Conservation (phyloP, 2,888 invertebrate genomes). For the Latrodectus hesperus region DNA sequence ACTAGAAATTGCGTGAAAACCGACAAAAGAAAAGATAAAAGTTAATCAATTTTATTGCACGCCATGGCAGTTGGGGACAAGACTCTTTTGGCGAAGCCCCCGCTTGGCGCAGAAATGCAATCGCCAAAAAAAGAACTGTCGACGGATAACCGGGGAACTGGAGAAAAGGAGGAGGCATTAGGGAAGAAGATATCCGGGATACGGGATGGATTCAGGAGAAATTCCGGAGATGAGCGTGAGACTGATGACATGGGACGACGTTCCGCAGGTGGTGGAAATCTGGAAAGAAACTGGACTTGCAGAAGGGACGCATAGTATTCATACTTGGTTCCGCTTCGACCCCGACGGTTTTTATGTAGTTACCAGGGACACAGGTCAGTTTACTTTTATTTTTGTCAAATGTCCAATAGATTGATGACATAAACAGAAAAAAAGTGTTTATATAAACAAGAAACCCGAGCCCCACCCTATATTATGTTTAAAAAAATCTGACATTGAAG, state of each 20-base stretch:
- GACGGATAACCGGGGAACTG: too few relatives aligned
- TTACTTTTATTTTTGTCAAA: not conserved
- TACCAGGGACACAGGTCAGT: slow-evolving; percentile 54
- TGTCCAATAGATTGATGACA: not conserved
- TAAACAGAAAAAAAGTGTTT: not conserved
- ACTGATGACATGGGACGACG: slow-evolving; percentile 69
- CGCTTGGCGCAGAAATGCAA: too few relatives aligned
- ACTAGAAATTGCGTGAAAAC: too few relatives aligned
- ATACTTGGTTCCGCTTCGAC: slow-evolving; percentile 70
- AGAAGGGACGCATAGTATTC: slow-evolving; percentile 71
- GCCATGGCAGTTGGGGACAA: too few relatives aligned
- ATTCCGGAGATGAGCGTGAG: slow-evolving; percentile 48
- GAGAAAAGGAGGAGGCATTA: not conserved
- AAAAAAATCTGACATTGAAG: too few relatives aligned
- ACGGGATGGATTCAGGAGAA: not conserved
- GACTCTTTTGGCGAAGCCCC: too few relatives aligned
- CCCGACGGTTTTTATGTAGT: slow-evolving; percentile 71
- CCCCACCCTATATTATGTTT: not conserved
- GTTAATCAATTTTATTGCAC: too few relatives aligned
- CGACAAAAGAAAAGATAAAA: too few relatives aligned
- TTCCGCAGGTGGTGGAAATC: slow-evolving; percentile 70
- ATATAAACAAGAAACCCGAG: not conserved
- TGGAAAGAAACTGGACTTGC: slow-evolving; percentile 71
- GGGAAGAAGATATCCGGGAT: not conserved
- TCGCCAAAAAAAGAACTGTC: too few relatives aligned